Evolutionary conservation across 1,140 invertebrate species (phyloP).

Genomic region (Aphelinus certus): DNA sequence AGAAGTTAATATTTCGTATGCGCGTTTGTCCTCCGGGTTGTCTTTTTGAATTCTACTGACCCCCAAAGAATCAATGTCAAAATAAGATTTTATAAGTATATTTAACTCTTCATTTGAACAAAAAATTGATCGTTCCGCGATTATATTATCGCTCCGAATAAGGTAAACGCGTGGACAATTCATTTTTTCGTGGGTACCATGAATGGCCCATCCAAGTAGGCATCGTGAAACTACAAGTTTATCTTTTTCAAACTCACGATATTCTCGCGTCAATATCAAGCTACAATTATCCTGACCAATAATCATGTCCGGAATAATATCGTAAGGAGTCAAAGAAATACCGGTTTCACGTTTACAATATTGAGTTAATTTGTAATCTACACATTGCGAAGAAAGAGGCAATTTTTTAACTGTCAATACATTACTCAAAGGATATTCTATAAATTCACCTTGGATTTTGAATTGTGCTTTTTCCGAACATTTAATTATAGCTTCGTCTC

Average conservation of each 20-base stretch:
- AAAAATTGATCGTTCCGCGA: not conserved
- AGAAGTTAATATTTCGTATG: not conserved
- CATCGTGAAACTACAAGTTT: not conserved
- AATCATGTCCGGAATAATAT: not conserved
- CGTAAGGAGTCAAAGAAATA: not conserved
- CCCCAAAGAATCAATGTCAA: not conserved
- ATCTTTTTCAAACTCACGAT: not conserved
- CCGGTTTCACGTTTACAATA: not conserved
- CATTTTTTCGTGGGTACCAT: not conserved
- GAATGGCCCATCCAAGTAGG: not conserved
- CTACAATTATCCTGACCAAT: slow-evolving; percentile 1
- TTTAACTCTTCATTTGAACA: not conserved
- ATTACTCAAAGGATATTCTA: not conserved
- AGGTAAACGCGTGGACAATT: no score
- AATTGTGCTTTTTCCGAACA: not conserved
- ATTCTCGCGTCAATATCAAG: not conserved
- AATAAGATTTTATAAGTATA: not conserved
- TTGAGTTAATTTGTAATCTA: not conserved
- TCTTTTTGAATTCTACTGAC: not conserved
- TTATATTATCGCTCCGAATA: not conserved
- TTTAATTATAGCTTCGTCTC: not conserved
- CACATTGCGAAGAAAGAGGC: not conserved
- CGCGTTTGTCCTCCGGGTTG: not conserved
- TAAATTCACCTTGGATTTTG: not conserved
- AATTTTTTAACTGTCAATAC: not conserved